phyloP scores from a whole-genome alignment of 2,113 vertebrate genomes.

The Ahaetulla prasina region DNA sequence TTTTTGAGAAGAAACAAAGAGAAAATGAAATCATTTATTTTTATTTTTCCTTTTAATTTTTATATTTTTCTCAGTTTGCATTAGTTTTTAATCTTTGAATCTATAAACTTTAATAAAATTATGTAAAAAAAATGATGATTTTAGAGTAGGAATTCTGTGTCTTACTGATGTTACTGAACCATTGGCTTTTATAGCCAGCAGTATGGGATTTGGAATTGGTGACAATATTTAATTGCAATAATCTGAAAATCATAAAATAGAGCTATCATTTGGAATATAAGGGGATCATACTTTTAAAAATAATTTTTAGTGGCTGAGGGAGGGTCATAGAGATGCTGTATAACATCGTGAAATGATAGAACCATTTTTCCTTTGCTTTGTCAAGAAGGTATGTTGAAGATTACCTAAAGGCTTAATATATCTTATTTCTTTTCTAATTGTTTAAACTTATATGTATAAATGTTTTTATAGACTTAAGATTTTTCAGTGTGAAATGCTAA shows the following conservation, averaged over 20 bases:
- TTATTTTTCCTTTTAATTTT: background rate
- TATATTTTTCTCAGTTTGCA: background rate
- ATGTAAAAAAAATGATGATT: background rate
- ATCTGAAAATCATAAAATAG: background rate
- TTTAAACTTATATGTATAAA: background rate
- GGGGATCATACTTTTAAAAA: background rate
- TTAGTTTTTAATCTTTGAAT: background rate
- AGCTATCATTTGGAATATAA: background rate
- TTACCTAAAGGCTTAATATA: background rate
- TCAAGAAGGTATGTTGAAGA: background rate
- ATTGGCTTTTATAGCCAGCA: background rate
- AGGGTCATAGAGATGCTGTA: background rate
- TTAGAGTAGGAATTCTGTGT: no score
- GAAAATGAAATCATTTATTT: background rate
- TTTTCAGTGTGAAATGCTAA: background rate
- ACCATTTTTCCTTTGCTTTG: background rate
- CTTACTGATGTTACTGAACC: background rate
- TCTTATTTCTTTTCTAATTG: background rate
- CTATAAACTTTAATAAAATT: background rate
- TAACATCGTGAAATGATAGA: background rate
- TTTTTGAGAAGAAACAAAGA: background rate
- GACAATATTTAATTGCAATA: background rate
- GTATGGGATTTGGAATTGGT: background rate
- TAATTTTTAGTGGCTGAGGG: background rate
- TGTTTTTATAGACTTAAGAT: background rate